Evolutionary conservation across 2,797 vertebrate genomes (phyloP).

Genomic region (Apogon hyalosoma): DNA sequence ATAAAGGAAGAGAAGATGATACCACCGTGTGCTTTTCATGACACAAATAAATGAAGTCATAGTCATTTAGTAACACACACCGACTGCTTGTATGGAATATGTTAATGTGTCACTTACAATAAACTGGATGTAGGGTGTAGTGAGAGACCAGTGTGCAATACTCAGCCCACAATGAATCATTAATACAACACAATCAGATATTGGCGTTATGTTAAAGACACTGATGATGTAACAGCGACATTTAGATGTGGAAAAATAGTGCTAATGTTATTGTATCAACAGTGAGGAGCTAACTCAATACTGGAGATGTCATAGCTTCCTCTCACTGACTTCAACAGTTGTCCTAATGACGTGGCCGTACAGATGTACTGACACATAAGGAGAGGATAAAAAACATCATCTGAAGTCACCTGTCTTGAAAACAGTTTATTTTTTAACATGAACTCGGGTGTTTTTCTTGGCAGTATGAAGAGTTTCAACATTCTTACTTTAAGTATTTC

Average conservation of each 20-base stretch:
- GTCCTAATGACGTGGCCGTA: constrained; percentile 20
- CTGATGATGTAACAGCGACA: constrained; percentile 31
- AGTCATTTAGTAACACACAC: constrained; percentile 61
- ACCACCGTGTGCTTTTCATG: constrained; percentile 57
- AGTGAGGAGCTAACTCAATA: constrained; percentile 12
- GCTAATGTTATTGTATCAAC: constrained; percentile 60
- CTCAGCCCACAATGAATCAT: constrained; percentile 16
- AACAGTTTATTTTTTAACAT: constrained; percentile 21
- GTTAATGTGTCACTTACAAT: constrained; percentile 46
- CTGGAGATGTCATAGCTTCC: constrained; percentile 56
- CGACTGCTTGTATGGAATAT: constrained; percentile 43
- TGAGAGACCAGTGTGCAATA: constrained; percentile 1
- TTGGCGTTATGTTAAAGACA: constrained; percentile 18
- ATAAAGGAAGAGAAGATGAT: constrained; percentile 70
- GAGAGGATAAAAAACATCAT: too few species aligned
- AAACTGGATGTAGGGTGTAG: constrained; percentile 5
- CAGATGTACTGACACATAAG: constrained; percentile 7
- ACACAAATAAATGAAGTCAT: constrained; percentile 64
- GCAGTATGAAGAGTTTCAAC: constrained; percentile 5
- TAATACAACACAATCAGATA: constrained; percentile 11
- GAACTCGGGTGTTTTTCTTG: constrained; percentile 59
- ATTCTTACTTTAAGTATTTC: constrained; percentile 6
- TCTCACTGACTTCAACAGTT: constrained; percentile 26
- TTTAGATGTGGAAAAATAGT: constrained; percentile 46
- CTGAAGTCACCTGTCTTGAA: constrained; percentile 1